phyloP scores from a whole-genome alignment of 2,888 invertebrate species.

The Coleophora deauratella region DNA sequence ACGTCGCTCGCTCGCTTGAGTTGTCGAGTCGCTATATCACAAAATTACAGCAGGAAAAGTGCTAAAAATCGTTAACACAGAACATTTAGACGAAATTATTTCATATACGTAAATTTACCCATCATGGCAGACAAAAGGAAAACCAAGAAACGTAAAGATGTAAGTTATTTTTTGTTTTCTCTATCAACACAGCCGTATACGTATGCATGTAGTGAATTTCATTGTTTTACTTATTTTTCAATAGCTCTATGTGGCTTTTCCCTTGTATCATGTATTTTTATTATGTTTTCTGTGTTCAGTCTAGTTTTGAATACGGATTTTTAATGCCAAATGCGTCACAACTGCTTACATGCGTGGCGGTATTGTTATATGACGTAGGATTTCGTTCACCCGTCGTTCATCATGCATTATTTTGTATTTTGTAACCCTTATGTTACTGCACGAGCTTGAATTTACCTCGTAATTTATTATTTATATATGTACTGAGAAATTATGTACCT shows the following conservation, averaged over 20 bases:
- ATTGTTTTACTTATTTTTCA: neutral
- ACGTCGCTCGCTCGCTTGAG: too few relatives aligned
- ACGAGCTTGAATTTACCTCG: too few relatives aligned
- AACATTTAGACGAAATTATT: slow-evolving; percentile 14
- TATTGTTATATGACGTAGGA: too few relatives aligned
- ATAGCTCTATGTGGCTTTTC: slow-evolving; percentile 1
- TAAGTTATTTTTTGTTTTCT: slow-evolving; percentile 22
- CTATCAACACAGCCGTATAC: neutral
- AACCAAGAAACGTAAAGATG: slow-evolving; percentile 68
- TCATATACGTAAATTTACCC: slow-evolving; percentile 47
- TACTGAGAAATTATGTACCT: too few relatives aligned
- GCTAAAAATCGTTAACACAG: neutral
- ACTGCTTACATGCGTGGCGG: too few relatives aligned
- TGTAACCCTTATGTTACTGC: too few relatives aligned
- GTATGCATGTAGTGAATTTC: neutral
- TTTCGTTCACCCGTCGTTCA: too few relatives aligned
- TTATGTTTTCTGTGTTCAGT: slow-evolving; percentile 9
- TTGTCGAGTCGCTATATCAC: neutral
- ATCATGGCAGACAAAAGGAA: slow-evolving; percentile 68
- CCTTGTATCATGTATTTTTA: slow-evolving; percentile 9
- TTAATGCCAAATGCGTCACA: too few relatives aligned
- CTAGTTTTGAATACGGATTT: neutral
- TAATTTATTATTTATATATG: too few relatives aligned
- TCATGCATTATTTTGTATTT: too few relatives aligned
- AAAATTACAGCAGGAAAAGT: neutral